Conservation (phyloP, 2,888 invertebrate species). For the Coenonympha glycerion region DNA sequence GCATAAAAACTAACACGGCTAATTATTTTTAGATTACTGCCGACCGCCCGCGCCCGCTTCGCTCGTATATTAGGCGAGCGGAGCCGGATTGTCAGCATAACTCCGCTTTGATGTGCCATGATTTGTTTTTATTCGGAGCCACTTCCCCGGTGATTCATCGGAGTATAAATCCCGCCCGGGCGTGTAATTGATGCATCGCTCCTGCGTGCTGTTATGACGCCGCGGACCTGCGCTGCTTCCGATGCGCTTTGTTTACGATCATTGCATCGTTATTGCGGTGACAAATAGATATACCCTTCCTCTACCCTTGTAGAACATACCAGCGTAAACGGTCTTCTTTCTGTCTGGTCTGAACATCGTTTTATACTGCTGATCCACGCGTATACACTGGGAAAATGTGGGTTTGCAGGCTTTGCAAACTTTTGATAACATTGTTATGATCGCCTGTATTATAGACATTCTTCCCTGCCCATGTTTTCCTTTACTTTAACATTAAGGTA, state of each 20-base stretch:
- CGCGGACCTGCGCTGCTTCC: slow-evolving; percentile 33
- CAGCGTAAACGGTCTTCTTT: too few species aligned
- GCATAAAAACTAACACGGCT: slow-evolving; percentile 74
- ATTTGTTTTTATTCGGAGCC: slow-evolving; percentile 72
- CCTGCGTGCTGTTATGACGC: slow-evolving; percentile 62
- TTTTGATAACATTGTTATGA: too few species aligned
- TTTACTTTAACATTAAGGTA: too few species aligned
- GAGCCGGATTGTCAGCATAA: slow-evolving; percentile 75
- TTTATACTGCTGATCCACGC: too few species aligned
- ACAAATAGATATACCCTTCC: too few species aligned
- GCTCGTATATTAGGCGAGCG: slow-evolving; percentile 71
- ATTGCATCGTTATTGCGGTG: too few species aligned
- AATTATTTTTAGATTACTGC: slow-evolving; percentile 77
- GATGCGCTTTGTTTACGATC: not conserved
- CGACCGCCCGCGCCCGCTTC: slow-evolving; percentile 71
- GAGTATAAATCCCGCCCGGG: slow-evolving; percentile 61
- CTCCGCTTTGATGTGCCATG: slow-evolving; percentile 72
- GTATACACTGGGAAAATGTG: too few species aligned
- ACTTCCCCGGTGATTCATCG: slow-evolving; percentile 69
- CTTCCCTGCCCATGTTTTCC: too few species aligned
- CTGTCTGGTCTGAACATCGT: too few species aligned
- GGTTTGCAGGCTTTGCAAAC: too few species aligned
- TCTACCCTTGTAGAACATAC: too few species aligned
- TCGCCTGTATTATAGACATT: too few species aligned
- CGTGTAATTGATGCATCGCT: slow-evolving; percentile 59